Evolutionary conservation across 2,797 vertebrate genomes (phyloP), one percentile per base, ranked within the genome.

Genomic region (Aulostomus chinensis): DNA sequence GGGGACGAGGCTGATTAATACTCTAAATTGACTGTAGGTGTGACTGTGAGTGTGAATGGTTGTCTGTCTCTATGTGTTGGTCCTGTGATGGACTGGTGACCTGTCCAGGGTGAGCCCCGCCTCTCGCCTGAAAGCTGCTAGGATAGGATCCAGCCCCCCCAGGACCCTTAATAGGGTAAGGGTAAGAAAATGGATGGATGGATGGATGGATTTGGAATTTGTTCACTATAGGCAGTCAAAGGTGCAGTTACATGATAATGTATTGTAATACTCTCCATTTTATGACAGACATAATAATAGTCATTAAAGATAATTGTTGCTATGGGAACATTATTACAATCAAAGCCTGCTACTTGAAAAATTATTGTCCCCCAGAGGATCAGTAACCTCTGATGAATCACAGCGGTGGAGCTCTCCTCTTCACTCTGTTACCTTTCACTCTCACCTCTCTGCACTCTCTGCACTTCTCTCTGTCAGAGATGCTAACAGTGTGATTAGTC

Each of bases 401-500:
- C 61, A 56, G 37, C 16, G n/a, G 49, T 37, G 20, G 32, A 59
- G 55, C 60, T 31, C 47, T 49, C 18, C 48, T 73, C 65, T 53
- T 68, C 68, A 49, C 73, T 68, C 62, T 72, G 65, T 63, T 56
- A 48, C 62, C 68, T 74, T 71, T 76, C 55, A 21, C 64, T 50
- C 58, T 68, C 54, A 58, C 40, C 54, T 42, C 58, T 52, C 36
- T 25, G 46, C 40, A 38, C 41, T 42, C 54, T 36, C 54, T 30
- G 4, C 4, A 2, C 11, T 11, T 12, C 28, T n/a, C n/a, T n/a
- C n/a, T n/a, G 22, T 24, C 22, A 24, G 22, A 24, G 4, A 85
- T 79, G 69, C 73, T 80, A 89, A 88, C 83, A 72, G 59, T 69
- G 69, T 84, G 84, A 88, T 89, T 90, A 86, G 86, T 89, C 76